Evolutionary conservation across 2,797 vertebrate genomes (phyloP), one percentile per base, ranked within the genome.

Genomic region (Sebastes trivittatus): DNA sequence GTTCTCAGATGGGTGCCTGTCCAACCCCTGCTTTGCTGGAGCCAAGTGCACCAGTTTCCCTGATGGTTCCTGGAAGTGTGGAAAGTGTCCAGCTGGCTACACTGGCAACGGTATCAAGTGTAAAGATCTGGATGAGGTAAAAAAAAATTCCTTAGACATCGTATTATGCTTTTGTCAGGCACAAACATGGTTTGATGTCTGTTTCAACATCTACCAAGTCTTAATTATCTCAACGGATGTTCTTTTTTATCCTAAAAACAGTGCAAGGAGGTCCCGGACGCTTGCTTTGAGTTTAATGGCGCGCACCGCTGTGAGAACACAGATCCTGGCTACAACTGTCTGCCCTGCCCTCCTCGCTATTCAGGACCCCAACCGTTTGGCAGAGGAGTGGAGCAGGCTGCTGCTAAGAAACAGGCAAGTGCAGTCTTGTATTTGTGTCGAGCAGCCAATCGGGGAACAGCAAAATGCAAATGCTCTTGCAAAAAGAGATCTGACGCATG

Each of bases 31-130:
- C 94, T 99, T 99, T 89, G 96, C 96, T 1, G 97, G 98, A 32
- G 89, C 95, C 72, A 95, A 95, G 2, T 99, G 98, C 90, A 98
- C 96, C 34, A 99, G 98, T 85, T 97, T 97, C 61, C 96, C 96
- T 13, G 97, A 99, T 54, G 98, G 98, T 56, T 97, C 97, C 75
- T 99, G 98, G 98, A 98, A 98, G 80, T 99, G 98, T 80, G 98
- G 98, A 29, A 95, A 96, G 46, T 99, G 98, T 80, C 98, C 98
- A 30, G 46, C 88, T 63, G 98, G 98, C 66, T 99, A 98, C 92
- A 94, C 93, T 9, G 98, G 98, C 85, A 96, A 99, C 72, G 98
- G 98, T 0, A 78, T 98, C 91, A 95, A 96, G 58, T 99, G 98
- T 88, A 95, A 96, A 92, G 98, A 99, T 78, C 87, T 99, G 4